These are phyloP conservation scores for Acanthococcus lagerstroemiae DNA, from an alignment of 2,888 invertebrate genomes.

Conservation along the genomic window DNA sequence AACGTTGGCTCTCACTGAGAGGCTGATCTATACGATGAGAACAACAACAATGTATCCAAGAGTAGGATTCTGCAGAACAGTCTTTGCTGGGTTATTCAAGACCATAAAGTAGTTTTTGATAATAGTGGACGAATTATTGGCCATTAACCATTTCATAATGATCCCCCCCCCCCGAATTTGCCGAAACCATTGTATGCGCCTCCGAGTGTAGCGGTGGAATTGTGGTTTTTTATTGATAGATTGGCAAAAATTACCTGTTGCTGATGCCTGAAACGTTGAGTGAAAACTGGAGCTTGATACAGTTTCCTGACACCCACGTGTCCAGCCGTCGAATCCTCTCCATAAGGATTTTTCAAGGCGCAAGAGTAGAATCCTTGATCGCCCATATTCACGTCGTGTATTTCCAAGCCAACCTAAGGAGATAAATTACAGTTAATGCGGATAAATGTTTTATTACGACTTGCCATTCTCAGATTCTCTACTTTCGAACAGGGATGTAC, in stretches of 20 bases:
- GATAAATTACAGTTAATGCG: background rate
- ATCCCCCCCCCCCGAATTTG: background rate
- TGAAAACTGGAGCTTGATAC: constrained; percentile 68
- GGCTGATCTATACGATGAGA: background rate
- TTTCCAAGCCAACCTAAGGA: constrained; percentile 57
- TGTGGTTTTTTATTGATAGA: background rate
- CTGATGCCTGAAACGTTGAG: constrained; percentile 59
- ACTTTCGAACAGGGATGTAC: no score
- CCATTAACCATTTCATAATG: background rate
- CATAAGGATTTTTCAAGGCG: constrained; percentile 62
- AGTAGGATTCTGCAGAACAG: no score
- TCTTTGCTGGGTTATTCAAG: no score
- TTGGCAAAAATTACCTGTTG: constrained; percentile 47
- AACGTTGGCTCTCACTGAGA: no score
- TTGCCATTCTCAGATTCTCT: background rate
- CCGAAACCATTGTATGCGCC: no score
- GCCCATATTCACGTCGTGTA: constrained; percentile 55
- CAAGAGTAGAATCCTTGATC: constrained; percentile 76
- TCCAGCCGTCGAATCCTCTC: constrained; percentile 59
- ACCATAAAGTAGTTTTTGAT: no score
- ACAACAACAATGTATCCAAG: no score
- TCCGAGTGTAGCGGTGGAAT: background rate
- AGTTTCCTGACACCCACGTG: constrained; percentile 67
- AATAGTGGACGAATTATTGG: no score
- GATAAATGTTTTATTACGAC: background rate